Conservation (phyloP, 1,140 invertebrate genomes). For the Ceratina australensis region DNA sequence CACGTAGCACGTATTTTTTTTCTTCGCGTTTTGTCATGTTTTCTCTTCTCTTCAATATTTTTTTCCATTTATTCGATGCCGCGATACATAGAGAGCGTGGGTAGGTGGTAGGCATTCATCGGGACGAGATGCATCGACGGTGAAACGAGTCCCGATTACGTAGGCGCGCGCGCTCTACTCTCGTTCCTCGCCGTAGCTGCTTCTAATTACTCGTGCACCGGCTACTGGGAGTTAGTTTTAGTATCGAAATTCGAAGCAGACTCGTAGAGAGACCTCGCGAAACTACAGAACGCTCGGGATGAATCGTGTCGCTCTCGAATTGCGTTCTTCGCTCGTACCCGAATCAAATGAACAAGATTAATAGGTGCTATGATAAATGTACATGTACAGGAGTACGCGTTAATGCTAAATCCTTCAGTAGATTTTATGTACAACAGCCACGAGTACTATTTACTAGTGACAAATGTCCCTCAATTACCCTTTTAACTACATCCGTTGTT, state of each 20-base stretch:
- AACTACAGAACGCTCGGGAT: not conserved
- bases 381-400: not conserved
- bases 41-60: not conserved
- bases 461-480: not conserved
- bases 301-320: not conserved
- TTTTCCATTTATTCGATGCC: not conserved
- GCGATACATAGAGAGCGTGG: not conserved
- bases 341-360: constrained; percentile 7
- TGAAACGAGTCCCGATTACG: constrained; percentile 28
- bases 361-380: not conserved
- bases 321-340: not conserved
- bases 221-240: not conserved
- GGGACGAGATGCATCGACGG: not conserved
- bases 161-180: not conserved
- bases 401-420: not conserved
- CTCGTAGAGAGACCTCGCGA: no score
- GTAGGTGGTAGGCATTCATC: constrained; percentile 14
- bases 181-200: constrained; percentile 2
- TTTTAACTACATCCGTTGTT: not conserved
- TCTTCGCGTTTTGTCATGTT: not conserved
- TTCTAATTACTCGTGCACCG: constrained; percentile 29
- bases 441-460: not conserved
- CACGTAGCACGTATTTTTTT: no score
- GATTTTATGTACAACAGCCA: not conserved
- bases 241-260: constrained; percentile 38